Percentiles rank a stretch among this genome's conserved stretches.
phyloP scores from a whole-genome alignment of 2,797 vertebrate genomes.

The Sebastes paucispinis region DNA sequence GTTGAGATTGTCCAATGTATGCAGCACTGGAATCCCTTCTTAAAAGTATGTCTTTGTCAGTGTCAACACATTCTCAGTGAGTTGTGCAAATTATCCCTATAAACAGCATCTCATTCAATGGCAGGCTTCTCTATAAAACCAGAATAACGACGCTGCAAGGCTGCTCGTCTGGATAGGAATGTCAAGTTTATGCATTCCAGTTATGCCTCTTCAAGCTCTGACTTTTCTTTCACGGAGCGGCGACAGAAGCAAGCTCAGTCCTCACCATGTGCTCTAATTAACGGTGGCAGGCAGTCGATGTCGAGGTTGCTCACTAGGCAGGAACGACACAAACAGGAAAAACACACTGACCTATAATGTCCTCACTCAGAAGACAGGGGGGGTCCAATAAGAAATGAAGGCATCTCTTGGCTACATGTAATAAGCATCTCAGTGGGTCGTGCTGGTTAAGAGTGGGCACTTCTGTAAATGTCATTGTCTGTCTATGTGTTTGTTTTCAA shows the following conservation, averaged over 20 bases:
- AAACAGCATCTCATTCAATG: not conserved
- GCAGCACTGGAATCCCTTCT: not conserved
- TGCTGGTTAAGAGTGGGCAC: not conserved
- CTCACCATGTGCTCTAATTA: constrained; percentile 10
- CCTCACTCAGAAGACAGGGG: not conserved
- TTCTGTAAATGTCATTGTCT: not conserved
- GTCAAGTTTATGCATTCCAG: constrained; percentile 30
- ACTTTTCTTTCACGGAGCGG: constrained; percentile 3
- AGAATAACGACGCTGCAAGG: not conserved
- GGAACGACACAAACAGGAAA: not conserved
- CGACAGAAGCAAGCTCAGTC: not conserved
- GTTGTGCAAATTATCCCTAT: not conserved
- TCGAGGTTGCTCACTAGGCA: constrained; percentile 12
- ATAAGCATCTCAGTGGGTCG: not conserved
- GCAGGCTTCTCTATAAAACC: not conserved
- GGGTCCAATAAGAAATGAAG: not conserved
- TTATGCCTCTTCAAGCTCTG: constrained; percentile 1
- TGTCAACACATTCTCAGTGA: not conserved
- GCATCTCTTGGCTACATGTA: not conserved
- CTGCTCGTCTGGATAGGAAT: constrained; percentile 18
- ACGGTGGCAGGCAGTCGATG: constrained; percentile 14
- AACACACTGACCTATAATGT: not conserved
- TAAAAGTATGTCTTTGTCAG: not conserved
- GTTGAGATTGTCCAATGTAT: not conserved
- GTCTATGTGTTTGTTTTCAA: not conserved